A percentile compares a stretch with the other conserved stretches of the same genome.
These are phyloP conservation scores for Sebastes flavidus DNA, from an alignment of 2,797 vertebrate genomes.

Conservation along the genomic window DNA sequence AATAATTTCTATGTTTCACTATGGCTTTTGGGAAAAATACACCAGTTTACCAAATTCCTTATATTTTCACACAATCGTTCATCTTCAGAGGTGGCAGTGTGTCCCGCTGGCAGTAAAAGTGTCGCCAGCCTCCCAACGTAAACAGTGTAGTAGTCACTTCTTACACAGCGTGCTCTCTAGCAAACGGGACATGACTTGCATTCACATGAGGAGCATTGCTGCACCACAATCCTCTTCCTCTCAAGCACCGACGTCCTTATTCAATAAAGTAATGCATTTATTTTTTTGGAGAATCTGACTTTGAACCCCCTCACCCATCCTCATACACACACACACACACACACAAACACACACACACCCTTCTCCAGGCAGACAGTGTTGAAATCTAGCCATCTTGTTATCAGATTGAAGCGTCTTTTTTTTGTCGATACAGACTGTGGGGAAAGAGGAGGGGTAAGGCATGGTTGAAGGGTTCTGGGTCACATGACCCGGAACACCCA, in stretches of 20 bases:
- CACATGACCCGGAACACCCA: slow-evolving; percentile 25
- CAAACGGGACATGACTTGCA: slow-evolving; percentile 47
- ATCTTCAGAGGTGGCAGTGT: slow-evolving; percentile 29
- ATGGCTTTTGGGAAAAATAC: not conserved
- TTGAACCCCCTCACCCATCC: slow-evolving; percentile 12
- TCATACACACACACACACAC: not conserved
- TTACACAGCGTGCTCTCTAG: slow-evolving; percentile 48
- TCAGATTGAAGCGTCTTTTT: slow-evolving; percentile 39
- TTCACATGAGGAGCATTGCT: slow-evolving; percentile 51
- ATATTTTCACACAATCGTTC: slow-evolving; percentile 24
- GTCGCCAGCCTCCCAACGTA: slow-evolving; percentile 59
- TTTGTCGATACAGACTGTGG: slow-evolving; percentile 13
- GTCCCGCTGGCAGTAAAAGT: slow-evolving; percentile 46
- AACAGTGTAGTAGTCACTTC: slow-evolving; percentile 68
- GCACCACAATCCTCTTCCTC: slow-evolving; percentile 41
- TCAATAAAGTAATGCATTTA: slow-evolving; percentile 22
- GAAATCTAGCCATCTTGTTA: slow-evolving; percentile 46
- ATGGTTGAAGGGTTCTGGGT: slow-evolving; percentile 19
- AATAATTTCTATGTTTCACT: slow-evolving; percentile 19
- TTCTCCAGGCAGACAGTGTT: slow-evolving; percentile 12
- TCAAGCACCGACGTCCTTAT: slow-evolving; percentile 9
- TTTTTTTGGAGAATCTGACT: slow-evolving; percentile 25
- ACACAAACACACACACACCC: too few relatives aligned
- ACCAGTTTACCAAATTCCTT: slow-evolving; percentile 34
- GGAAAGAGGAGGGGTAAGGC: not conserved